phyloP scores from a whole-genome alignment of 1,140 invertebrate species.

The Ceratina calcarata region DNA sequence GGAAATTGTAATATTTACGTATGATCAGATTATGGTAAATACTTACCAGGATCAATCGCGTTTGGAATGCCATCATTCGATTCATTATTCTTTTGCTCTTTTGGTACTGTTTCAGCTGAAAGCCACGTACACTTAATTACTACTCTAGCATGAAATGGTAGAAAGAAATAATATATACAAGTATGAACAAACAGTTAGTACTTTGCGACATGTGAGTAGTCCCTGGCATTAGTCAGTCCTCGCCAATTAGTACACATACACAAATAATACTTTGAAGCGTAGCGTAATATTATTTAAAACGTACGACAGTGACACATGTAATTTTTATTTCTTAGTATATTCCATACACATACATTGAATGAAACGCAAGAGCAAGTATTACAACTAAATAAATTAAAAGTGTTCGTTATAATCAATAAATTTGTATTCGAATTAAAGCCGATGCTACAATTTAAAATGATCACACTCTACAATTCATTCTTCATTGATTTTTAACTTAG shows the following conservation, averaged over 20 bases:
- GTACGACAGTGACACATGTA: constrained; percentile 7
- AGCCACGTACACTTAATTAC: constrained; percentile 59
- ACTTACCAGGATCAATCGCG: constrained; percentile 28
- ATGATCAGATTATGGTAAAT: constrained; percentile 1
- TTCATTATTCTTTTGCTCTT: constrained; percentile 35
- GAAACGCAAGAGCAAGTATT: constrained; percentile 32
- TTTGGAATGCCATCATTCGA: constrained; percentile 21
- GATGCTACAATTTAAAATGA: constrained; percentile 3
- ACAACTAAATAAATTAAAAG: constrained; percentile 39
- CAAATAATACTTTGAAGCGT: constrained; percentile 6
- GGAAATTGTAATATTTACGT: background rate
- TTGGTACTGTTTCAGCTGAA: constrained; percentile 59
- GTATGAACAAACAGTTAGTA: constrained; percentile 13
- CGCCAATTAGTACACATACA: constrained; percentile 30
- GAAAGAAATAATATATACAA: constrained; percentile 33
- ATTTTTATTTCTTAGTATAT: constrained; percentile 47
- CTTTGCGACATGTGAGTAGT: constrained; percentile 16
- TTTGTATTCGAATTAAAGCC: constrained; percentile 8
- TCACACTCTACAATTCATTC: background rate
- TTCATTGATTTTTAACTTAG: background rate
- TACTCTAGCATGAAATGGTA: constrained; percentile 49
- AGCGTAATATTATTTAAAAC: constrained; percentile 7
- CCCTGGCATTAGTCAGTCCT: constrained; percentile 28
- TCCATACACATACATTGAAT: constrained; percentile 46
- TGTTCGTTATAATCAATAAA: constrained; percentile 7